A percentile compares a stretch with the other conserved stretches of the same genome.
Evolutionary conservation across 2,113 vertebrate genomes (phyloP).

Genomic region (Trematomus loennbergii): DNA sequence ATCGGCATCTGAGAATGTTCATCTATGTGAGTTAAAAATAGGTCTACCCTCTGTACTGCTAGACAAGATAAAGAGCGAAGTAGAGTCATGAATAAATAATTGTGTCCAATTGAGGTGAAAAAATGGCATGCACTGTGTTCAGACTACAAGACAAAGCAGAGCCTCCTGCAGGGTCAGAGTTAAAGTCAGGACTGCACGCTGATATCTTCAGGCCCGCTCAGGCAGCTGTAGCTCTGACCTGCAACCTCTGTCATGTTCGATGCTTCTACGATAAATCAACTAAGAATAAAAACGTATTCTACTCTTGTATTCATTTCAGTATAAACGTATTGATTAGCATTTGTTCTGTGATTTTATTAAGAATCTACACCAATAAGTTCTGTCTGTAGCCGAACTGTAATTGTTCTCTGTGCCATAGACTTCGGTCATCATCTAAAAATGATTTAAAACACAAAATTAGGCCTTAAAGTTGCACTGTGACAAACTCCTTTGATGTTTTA

Average conservation of each 20-base stretch:
- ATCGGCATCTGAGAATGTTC: background rate
- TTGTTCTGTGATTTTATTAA: background rate
- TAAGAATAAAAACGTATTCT: background rate
- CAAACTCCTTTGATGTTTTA: background rate
- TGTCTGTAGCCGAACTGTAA: background rate
- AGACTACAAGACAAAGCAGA: constrained; percentile 19
- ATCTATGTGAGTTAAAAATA: constrained; percentile 43
- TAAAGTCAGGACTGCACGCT: background rate
- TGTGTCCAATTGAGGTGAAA: constrained; percentile 28
- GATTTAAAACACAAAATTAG: background rate
- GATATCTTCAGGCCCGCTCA: background rate
- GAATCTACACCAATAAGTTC: background rate
- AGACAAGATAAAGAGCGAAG: constrained; percentile 39
- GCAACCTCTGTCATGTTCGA: background rate
- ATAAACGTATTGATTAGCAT: background rate
- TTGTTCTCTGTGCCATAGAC: no score
- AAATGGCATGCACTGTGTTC: constrained; percentile 9
- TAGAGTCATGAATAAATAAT: constrained; percentile 58
- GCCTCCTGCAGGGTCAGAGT: constrained; percentile 3
- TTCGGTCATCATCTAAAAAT: background rate
- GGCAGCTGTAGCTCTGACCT: constrained; percentile 21
- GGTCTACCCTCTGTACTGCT: background rate
- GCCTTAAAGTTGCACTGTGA: background rate
- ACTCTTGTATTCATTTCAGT: background rate
- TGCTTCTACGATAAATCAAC: constrained; percentile 13